A percentile compares a stretch with the other conserved stretches of the same genome.
Evolutionary conservation across 2,888 invertebrate genomes (phyloP).

Genomic region (Oithona nana): DNA sequence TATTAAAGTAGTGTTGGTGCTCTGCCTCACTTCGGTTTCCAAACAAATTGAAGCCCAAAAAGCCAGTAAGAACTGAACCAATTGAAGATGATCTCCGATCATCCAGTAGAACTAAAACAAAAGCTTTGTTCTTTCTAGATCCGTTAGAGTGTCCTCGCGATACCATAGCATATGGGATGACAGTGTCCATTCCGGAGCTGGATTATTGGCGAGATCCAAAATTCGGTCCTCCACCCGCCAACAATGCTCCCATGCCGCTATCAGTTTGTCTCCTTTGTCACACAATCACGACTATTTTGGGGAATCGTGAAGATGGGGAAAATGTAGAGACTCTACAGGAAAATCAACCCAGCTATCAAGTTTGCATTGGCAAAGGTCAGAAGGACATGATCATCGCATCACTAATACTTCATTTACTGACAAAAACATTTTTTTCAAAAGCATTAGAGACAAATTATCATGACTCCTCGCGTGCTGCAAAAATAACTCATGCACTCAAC

Average conservation of each 20-base stretch:
- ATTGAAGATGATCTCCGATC: too few relatives aligned
- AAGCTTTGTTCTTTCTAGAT: too few relatives aligned
- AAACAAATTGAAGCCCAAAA: too few relatives aligned
- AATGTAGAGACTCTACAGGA: not conserved
- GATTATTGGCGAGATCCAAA: not conserved
- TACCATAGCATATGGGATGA: not conserved
- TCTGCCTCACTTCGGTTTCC: too few relatives aligned
- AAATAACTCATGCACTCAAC: too few relatives aligned
- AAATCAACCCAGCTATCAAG: not conserved
- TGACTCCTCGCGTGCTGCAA: too few relatives aligned
- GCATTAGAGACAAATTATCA: too few relatives aligned
- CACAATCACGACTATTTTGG: too few relatives aligned
- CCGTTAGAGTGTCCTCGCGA: not conserved
- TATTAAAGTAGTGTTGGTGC: too few relatives aligned
- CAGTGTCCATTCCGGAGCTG: not conserved
- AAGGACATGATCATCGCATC: not conserved
- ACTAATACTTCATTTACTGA: not conserved
- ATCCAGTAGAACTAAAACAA: too few relatives aligned
- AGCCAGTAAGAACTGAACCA: too few relatives aligned
- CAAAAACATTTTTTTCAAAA: not conserved
- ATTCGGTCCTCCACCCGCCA: not conserved
- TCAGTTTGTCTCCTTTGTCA: not conserved
- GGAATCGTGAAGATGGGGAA: not conserved
- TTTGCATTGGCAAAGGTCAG: not conserved
- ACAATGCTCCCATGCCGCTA: not conserved